Evolutionary conservation across 1,140 invertebrate species (phyloP).

Genomic region (Trichonephila clavipes): DNA sequence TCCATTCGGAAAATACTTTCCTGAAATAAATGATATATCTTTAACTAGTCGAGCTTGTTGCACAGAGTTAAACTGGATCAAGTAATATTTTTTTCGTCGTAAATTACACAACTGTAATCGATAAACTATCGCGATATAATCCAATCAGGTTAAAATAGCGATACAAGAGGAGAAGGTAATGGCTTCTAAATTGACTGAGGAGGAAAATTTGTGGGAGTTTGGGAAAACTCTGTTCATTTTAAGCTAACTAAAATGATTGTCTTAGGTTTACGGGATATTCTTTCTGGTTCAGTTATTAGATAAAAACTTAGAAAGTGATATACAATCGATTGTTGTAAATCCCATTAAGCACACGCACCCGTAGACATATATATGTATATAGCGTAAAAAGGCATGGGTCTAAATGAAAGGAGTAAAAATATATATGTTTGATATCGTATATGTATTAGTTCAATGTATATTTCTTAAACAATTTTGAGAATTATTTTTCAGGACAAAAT

Average conservation of each 20-base stretch:
- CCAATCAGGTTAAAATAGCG: conserved; percentile 41
- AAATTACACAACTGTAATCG: background rate
- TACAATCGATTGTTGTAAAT: no score
- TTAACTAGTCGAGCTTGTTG: background rate
- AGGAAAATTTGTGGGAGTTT: conserved; percentile 11
- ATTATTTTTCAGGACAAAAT: no score
- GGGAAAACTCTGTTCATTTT: conserved; percentile 18
- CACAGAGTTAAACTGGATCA: background rate
- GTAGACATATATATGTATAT: no score
- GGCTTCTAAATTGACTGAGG: background rate
- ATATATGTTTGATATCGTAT: no score
- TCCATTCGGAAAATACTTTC: conserved; percentile 30
- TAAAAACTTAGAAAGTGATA: no score
- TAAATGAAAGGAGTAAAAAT: no score
- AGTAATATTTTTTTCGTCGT: background rate
- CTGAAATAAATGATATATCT: conserved; percentile 41
- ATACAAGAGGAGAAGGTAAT: conserved; percentile 3
- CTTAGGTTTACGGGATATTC: background rate
- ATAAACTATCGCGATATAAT: conserved; percentile 56
- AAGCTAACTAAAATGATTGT: conserved; percentile 35
- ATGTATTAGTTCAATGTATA: no score
- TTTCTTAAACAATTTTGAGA: no score
- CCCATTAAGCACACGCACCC: no score
- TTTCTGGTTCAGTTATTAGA: no score
- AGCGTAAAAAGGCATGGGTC: no score